Evolutionary conservation across 2,113 vertebrate genomes (phyloP).

Genomic region (Macquaria australasica): DNA sequence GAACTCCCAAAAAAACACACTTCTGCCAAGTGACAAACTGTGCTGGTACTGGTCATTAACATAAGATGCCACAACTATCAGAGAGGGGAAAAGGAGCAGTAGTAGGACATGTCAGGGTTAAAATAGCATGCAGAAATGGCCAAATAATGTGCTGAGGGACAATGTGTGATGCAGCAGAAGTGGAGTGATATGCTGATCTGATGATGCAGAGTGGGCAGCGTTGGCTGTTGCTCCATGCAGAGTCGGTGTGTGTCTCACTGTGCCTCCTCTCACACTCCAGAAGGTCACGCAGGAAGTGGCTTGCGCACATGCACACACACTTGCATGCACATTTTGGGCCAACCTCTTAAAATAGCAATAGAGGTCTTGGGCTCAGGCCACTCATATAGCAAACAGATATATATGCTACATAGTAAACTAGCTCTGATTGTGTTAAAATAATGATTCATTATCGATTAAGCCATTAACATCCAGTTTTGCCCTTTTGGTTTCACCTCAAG

Average conservation of each 20-base stretch:
- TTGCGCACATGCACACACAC: constrained; percentile 28
- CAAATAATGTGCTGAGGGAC: constrained; percentile 8
- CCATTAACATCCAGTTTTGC: neutral
- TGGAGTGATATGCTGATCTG: constrained; percentile 60
- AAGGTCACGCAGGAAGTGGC: constrained; percentile 81
- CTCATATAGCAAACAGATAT: neutral
- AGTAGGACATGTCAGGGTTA: constrained; percentile 21
- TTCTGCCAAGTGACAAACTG: constrained; percentile 6
- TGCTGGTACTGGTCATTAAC: constrained; percentile 15
- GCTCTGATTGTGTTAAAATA: neutral
- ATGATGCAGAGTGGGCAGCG: constrained; percentile 66
- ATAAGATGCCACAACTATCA: neutral
- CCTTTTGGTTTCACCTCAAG: neutral
- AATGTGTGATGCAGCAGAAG: constrained; percentile 65
- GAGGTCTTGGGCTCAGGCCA: constrained; percentile 37
- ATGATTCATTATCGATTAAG: neutral
- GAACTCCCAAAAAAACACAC: neutral
- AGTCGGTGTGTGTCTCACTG: constrained; percentile 71
- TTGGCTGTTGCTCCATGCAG: constrained; percentile 61
- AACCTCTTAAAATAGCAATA: constrained; percentile 66
- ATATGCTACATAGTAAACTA: neutral
- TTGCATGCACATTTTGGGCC: constrained; percentile 42
- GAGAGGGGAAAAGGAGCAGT: neutral
- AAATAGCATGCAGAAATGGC: constrained; percentile 23
- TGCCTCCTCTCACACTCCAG: constrained; percentile 77